Base-by-base conservation (phyloP, 2,113 vertebrate genomes). In the Myodes glareolus region DNA sequence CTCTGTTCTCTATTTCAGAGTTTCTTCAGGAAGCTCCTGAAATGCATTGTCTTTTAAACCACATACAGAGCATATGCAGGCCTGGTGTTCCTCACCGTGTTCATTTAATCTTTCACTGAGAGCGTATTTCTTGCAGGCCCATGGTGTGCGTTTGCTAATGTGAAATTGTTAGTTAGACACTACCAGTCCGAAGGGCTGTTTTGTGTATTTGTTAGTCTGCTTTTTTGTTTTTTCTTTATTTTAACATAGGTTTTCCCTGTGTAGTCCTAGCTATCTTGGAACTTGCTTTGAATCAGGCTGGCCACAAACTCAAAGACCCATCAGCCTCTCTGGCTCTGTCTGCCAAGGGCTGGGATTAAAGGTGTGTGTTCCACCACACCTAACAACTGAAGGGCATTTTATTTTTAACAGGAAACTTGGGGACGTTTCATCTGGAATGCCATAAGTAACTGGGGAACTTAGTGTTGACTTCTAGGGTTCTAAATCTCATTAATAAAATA, bases 1-100 rank as follows among this genome's bases (percentile, higher is more conserved):
- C 19, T 70, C 39, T 88, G 39, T 95, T 97, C 95, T 95, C 75
- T 82, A 82, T 77, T 58, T 19, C 65, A 14, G 39, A 45, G 87
- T 25, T 88, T 92, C 89, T 82, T 94, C 58, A 36, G 84, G 81
- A 96, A 84, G 68, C 58, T 95, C 96, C 9, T 91, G 47, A 87
- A 97, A 72, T 39, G 65, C 90, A 81, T 77, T 77, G 47, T 95
- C 2, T 92, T 97, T 98, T 76, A 39, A 5, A 91, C n/a, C 1
- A 0, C 23, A 1, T 1, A 33, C 89, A 85, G 52, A 42, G 2
- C 39, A 73, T 72, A 3, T 72, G 76, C 58, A 58, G 58, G 58
- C 82, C 55, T 13, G 2, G 27, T 96, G 21, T 81, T 90, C 68
- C 39, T 82, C 0, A 0, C n/a, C 72, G 42, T n/a, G 29, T 81